A percentile compares a stretch with the other conserved stretches of the same genome.
Evolutionary conservation across 1,140 invertebrate species (phyloP).

Genomic region (Neodiprion pinetum): DNA sequence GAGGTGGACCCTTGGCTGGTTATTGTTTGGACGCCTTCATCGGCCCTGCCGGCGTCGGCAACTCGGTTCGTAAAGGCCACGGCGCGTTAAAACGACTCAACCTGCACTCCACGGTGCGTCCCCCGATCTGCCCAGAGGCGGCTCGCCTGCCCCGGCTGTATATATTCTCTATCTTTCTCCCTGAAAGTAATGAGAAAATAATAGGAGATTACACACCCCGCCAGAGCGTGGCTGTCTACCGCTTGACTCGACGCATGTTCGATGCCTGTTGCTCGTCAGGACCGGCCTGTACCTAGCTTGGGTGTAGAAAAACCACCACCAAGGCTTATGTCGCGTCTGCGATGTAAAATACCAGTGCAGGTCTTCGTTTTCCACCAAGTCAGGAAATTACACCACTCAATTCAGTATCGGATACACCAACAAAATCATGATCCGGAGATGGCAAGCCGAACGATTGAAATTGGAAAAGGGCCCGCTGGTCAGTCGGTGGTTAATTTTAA

Average conservation of each 20-base stretch:
- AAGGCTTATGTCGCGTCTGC: neutral
- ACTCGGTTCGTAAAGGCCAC: neutral
- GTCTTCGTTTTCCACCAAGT: no score
- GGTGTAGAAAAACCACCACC: slow-evolving; percentile 16
- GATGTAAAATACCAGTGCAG: no score
- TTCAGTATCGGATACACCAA: no score
- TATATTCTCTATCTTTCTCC: neutral
- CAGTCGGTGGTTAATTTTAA: no score
- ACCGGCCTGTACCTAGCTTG: neutral
- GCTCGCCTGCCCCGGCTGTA: slow-evolving; percentile 17
- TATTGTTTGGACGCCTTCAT: slow-evolving; percentile 30
- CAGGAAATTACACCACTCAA: no score
- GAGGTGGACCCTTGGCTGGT: slow-evolving; percentile 19
- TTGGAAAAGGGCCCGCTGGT: no score
- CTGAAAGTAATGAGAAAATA: slow-evolving; percentile 43
- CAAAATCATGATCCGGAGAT: no score
- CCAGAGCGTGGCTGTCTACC: slow-evolving; percentile 23
- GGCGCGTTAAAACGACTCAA: neutral
- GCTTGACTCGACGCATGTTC: slow-evolving; percentile 23
- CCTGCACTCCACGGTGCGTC: neutral
- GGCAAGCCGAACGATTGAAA: no score
- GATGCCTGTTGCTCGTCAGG: neutral
- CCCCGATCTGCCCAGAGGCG: slow-evolving; percentile 28
- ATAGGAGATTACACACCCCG: slow-evolving; percentile 45
- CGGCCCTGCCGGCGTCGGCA: slow-evolving; percentile 27